A percentile compares a stretch with the other conserved stretches of the same genome.
Conservation (phyloP, 2,888 invertebrate species). For the Orthonevra nobilis region DNA sequence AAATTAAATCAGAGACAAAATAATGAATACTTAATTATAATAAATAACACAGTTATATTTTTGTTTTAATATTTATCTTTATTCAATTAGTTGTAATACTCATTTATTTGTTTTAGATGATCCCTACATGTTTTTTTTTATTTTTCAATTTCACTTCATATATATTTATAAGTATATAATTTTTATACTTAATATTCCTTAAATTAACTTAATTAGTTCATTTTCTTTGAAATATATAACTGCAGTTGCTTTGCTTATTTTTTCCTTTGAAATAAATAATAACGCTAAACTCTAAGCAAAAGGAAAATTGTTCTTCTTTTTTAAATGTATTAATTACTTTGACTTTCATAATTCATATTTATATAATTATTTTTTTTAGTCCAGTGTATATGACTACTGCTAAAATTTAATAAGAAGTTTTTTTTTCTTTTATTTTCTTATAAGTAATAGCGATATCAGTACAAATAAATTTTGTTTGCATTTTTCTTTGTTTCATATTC, state of each 20-base stretch:
- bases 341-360: neutral
- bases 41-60: neutral
- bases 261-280: conserved; percentile 46
- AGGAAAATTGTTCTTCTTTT: conserved; percentile 37
- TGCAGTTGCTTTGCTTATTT: conserved; percentile 58
- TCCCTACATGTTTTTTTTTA: conserved; percentile 78
- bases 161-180: conserved; percentile 73
- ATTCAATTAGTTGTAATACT: conserved; percentile 60
- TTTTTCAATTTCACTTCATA: conserved; percentile 74
- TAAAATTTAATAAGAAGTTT: conserved; percentile 54
- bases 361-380: conserved; percentile 22
- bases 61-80: conserved; percentile 51
- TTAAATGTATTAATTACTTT: conserved; percentile 3
- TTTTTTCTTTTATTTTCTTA: conserved; percentile 14
- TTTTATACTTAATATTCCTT: conserved; percentile 71
- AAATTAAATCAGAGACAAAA: too few relatives aligned
- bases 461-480: conserved; percentile 49
- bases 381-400: conserved; percentile 54
- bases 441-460: conserved; percentile 53
- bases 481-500: neutral
- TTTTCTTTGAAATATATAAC: conserved; percentile 69
- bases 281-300: conserved; percentile 58
- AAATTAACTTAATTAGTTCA: conserved; percentile 73
- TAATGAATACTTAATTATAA: too few relatives aligned
- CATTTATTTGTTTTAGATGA: conserved; percentile 73